Percentiles rank a stretch among this genome's conserved stretches.
Conservation (phyloP, 2,113 vertebrate species). For the Myotis yumanensis region DNA sequence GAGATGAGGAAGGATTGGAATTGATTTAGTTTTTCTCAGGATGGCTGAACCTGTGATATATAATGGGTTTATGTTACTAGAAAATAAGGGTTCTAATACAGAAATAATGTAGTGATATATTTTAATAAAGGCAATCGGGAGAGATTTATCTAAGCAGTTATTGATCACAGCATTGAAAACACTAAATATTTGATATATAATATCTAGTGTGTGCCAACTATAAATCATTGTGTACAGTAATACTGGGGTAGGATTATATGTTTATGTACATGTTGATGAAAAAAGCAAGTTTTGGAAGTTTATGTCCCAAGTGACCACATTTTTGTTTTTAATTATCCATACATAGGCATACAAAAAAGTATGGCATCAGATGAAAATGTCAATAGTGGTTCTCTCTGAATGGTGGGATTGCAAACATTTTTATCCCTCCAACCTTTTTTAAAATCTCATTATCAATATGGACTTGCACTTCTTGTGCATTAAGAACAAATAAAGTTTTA, state of each 20-base stretch:
- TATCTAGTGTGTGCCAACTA: background rate
- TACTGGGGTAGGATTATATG: background rate
- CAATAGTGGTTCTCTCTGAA: conserved; percentile 14
- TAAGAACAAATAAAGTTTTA: conserved; percentile 32
- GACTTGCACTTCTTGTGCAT: background rate
- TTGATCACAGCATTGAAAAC: background rate
- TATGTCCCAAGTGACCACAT: background rate
- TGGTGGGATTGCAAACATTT: background rate
- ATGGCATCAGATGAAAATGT: conserved; percentile 1
- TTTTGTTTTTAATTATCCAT: conserved; percentile 6
- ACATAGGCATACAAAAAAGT: background rate
- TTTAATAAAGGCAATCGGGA: background rate
- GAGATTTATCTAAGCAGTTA: background rate
- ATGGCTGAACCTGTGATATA: background rate
- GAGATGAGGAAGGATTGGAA: background rate
- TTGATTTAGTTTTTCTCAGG: background rate
- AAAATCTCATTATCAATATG: background rate
- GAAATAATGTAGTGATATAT: background rate
- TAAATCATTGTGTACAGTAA: background rate
- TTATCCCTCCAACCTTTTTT: background rate
- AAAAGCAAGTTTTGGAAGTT: background rate
- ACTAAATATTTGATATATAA: conserved; percentile 1
- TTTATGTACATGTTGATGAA: background rate
- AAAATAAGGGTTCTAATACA: background rate
- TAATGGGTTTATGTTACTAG: background rate